phyloP scores from a whole-genome alignment of 2,113 vertebrate genomes.

The Rallus limicola region DNA sequence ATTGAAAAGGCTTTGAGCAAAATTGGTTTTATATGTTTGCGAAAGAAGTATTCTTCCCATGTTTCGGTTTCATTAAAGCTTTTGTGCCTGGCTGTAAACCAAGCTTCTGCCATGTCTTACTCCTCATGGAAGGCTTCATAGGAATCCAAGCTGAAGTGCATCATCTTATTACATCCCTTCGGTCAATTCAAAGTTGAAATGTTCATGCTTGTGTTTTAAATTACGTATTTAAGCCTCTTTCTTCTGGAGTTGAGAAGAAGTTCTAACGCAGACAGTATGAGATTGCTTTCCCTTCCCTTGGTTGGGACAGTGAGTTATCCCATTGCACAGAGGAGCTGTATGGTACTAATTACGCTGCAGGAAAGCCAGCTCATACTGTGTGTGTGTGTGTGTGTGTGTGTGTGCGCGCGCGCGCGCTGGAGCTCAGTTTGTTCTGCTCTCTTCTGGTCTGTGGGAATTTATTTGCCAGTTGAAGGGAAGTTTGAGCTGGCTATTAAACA shows the following conservation, averaged over 20 bases:
- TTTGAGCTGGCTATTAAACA: neutral
- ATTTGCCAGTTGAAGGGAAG: neutral
- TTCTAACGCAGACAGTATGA: neutral
- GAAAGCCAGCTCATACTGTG: neutral
- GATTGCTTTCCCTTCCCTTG: neutral
- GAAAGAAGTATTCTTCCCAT: neutral
- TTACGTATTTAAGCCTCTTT: neutral
- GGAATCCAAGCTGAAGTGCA: neutral
- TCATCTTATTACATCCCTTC: neutral
- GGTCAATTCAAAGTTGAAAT: neutral
- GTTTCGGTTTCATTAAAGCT: neutral
- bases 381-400: neutral
- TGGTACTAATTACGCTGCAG: neutral
- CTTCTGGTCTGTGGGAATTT: conserved; percentile 20
- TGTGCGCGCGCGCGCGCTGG: neutral
- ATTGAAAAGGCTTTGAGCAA: neutral
- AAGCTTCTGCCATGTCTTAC: neutral
- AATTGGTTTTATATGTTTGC: neutral
- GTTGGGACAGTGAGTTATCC: neutral
- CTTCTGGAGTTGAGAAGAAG: neutral
- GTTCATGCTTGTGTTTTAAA: conserved; percentile 2
- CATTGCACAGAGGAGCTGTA: neutral
- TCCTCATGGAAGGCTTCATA: neutral
- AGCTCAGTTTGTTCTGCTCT: conserved; percentile 12
- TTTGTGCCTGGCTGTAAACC: neutral